These are phyloP conservation scores for Ginglymostoma cirratum DNA, from an alignment of 2,113 vertebrate species.

Conservation along the genomic window DNA sequence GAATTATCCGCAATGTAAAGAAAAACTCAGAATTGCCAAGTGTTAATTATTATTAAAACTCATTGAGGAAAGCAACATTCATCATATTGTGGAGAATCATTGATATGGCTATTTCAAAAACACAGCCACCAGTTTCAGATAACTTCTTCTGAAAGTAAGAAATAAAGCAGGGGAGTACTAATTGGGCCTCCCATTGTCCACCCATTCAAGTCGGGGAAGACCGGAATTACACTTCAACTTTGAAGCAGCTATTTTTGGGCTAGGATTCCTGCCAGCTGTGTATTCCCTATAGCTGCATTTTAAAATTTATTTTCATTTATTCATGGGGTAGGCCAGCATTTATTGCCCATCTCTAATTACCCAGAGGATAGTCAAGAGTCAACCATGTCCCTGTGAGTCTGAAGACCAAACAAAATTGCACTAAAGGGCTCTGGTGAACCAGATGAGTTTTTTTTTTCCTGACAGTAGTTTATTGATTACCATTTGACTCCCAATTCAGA, in stretches of 20 bases:
- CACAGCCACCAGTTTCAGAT: not conserved
- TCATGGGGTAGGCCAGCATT: no score
- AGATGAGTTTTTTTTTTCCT: no score
- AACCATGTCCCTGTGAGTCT: no score
- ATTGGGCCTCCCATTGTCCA: not conserved
- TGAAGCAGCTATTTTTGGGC: not conserved
- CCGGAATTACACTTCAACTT: not conserved
- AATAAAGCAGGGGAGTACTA: not conserved
- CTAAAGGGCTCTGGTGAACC: no score
- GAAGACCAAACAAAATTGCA: no score
- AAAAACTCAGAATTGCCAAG: not conserved
- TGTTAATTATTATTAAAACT: not conserved
- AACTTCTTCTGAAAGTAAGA: not conserved
- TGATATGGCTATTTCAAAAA: not conserved
- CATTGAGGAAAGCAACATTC: not conserved
- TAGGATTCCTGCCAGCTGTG: not conserved
- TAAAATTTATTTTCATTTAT: no score
- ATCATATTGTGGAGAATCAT: not conserved
- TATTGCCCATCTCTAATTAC: no score
- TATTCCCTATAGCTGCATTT: not conserved
- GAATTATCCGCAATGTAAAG: not conserved
- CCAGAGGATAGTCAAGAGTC: no score
- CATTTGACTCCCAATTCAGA: no score
- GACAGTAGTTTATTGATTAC: no score
- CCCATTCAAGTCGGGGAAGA: not conserved